phyloP scores from a whole-genome alignment of 2,113 vertebrate genomes.

The Phodopus roborovskii region DNA sequence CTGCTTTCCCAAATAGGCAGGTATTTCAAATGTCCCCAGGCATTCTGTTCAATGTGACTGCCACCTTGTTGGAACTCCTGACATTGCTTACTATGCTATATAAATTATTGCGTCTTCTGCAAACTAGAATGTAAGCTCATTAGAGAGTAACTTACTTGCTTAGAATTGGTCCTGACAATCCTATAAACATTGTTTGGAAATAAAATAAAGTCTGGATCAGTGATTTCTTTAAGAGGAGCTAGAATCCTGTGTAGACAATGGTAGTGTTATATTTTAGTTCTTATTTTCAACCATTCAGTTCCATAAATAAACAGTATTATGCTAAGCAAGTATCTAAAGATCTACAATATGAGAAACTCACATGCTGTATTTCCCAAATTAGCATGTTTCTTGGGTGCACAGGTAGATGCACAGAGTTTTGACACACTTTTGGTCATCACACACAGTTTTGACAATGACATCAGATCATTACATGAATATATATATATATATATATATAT shows the following conservation, averaged over 20 bases:
- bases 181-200: neutral
- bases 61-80: neutral
- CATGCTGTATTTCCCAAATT: neutral
- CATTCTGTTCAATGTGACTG: neutral
- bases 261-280: neutral
- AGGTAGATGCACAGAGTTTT: neutral
- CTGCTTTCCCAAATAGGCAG: neutral
- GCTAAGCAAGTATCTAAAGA: neutral
- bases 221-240: neutral
- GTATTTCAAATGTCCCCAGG: neutral
- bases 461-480: neutral
- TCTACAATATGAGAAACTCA: neutral
- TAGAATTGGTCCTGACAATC: neutral
- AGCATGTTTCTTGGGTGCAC: neutral
- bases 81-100: neutral
- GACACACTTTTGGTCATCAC: neutral
- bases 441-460: neutral
- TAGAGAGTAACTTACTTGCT: neutral
- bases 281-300: neutral
- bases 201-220: slow-evolving; percentile 15
- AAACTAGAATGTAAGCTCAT: neutral
- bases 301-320: neutral
- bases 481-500: neutral
- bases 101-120: neutral
- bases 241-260: neutral